Evolutionary conservation across 1,140 invertebrate species (phyloP).

Genomic region (Oreohelix idahoensis): DNA sequence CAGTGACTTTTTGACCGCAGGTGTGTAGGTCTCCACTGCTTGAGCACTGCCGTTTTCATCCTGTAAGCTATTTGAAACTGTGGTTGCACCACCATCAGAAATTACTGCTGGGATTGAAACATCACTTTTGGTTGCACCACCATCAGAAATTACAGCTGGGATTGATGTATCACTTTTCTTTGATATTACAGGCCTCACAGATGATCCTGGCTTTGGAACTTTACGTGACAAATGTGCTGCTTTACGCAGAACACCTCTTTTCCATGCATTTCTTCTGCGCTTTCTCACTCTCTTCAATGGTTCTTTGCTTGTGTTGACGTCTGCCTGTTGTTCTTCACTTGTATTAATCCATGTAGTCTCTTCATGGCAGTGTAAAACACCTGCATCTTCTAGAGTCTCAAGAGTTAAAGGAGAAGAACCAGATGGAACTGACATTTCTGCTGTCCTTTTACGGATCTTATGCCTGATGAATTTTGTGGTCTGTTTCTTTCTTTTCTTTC

Average conservation of each 20-base stretch:
- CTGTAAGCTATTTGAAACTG: not conserved
- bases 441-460: not conserved
- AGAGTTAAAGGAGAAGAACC: not conserved
- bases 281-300: slow-evolving; percentile 11
- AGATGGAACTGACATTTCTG: not conserved
- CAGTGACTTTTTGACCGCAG: not conserved
- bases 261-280: slow-evolving; percentile 24
- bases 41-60: not conserved
- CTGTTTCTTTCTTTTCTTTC: not conserved
- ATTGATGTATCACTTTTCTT: not conserved
- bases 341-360: not conserved
- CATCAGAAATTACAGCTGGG: not conserved
- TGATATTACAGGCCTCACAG: not conserved
- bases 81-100: not conserved
- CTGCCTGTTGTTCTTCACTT: not conserved
- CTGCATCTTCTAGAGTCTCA: not conserved
- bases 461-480: not conserved
- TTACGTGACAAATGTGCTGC: not conserved
- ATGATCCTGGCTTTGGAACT: not conserved
- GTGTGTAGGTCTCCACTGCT: not conserved
- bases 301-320: not conserved
- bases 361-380: not conserved
- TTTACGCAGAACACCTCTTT: slow-evolving; percentile 23
- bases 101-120: not conserved
- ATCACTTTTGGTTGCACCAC: not conserved